phyloP scores from a whole-genome alignment of 2,113 vertebrate genomes.

The Cryptomyrus ogoouensis region DNA sequence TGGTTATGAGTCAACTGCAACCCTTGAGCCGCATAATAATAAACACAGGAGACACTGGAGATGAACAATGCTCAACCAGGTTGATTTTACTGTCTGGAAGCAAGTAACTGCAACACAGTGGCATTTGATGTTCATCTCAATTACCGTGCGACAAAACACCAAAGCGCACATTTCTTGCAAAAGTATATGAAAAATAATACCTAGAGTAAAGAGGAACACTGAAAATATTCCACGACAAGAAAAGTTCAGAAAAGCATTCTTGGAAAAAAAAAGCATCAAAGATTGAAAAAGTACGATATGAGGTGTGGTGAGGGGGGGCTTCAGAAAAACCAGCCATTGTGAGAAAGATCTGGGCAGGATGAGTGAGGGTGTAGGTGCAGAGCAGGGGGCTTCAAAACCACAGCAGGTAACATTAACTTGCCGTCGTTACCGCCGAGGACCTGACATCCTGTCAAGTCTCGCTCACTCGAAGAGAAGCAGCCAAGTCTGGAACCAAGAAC shows the following conservation, averaged over 20 bases:
- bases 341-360: slow-evolving; percentile 51
- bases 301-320: slow-evolving; percentile 14
- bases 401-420: slow-evolving; percentile 50
- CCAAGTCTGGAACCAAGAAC: slow-evolving; percentile 17
- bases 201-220: not conserved
- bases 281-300: slow-evolving; percentile 3
- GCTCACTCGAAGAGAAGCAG: slow-evolving; percentile 30
- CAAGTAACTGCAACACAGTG: not conserved
- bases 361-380: slow-evolving; percentile 53
- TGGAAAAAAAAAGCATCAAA: slow-evolving; percentile 11
- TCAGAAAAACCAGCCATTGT: slow-evolving; percentile 31
- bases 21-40: not conserved
- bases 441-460: slow-evolving; percentile 60
- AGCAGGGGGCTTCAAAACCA: slow-evolving; percentile 63
- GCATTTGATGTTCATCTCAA: not conserved
- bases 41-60: not conserved
- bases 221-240: not conserved
- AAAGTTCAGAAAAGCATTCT: slow-evolving; percentile 19
- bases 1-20: not conserved
- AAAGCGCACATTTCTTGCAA: not conserved
- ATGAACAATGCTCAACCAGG: not conserved
- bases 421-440: slow-evolving; percentile 42
- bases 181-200: not conserved
- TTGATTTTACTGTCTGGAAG: not conserved
- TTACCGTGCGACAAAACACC: not conserved